Percentiles rank a stretch among this genome's conserved stretches.
phyloP scores from a whole-genome alignment of 2,113 vertebrate species.

The Caranx melampygus region DNA sequence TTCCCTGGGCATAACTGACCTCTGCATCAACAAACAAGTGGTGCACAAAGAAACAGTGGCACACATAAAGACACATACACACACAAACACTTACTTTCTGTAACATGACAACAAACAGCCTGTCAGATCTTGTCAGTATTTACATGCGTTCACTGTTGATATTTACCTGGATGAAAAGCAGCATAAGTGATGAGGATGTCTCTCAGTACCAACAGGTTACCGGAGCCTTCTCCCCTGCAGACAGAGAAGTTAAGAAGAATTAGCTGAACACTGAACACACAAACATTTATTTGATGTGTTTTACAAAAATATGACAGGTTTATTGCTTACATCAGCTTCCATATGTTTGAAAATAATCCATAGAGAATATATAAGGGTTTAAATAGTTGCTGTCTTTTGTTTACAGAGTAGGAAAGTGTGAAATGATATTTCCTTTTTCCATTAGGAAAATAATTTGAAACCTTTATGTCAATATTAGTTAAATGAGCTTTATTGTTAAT shows the following conservation, averaged over 20 bases:
- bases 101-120: background rate
- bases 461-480: background rate
- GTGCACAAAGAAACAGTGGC: background rate
- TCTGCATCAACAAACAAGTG: slow-evolving; percentile 67
- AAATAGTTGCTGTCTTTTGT: background rate
- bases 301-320: background rate
- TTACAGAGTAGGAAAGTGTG: background rate
- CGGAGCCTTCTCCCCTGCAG: slow-evolving; percentile 82
- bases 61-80: background rate
- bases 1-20: slow-evolving; percentile 87
- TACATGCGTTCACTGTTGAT: background rate
- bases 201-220: slow-evolving; percentile 85
- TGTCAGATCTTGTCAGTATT: background rate
- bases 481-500: background rate
- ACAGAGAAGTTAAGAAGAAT: slow-evolving; percentile 30
- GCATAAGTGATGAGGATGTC: slow-evolving; percentile 88
- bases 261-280: background rate
- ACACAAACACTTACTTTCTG: background rate
- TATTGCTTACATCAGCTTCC: background rate
- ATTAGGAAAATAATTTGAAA: background rate
- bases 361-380: background rate
- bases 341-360: background rate
- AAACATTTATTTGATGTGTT: background rate
- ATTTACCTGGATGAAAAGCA: slow-evolving; percentile 88
- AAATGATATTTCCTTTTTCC: too few species aligned